Base-by-base conservation (phyloP, 2,888 invertebrate species). In the Lypha dubia region DNA sequence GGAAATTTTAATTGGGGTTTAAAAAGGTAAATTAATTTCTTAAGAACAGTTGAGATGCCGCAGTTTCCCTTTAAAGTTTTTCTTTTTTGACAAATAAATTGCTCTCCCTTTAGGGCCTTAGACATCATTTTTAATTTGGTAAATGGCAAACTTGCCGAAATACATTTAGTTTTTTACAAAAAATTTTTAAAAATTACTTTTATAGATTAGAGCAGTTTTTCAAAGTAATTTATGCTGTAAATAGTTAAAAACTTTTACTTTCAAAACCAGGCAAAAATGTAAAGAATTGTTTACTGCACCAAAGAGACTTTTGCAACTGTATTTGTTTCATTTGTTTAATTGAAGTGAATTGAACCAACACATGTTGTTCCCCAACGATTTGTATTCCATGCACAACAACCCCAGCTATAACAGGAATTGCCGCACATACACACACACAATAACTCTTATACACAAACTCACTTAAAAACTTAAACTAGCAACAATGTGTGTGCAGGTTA, bases 291-390 rank as follows among this genome's bases (percentile, higher is more conserved):
- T 65, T 49, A 38, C 17, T 65, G 20, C 22, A 58, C 58, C 63
- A 58, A 65, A 46, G 63, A 49, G 70, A 79, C 24, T 32, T 49
- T 60, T 28, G 44, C 41, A 49, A 41, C 17, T 53, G 49, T n/a
- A 56, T 67, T 58, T 58, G 60, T 76, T 74, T 73, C 80, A 84
- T 81, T 81, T 77, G 68, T 74, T 73, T 77, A 77, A 84, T 81
- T 73, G 84, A 84, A 84, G 32, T 68, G 49, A 76, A 81, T 67
- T 65, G 65, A 75, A 67, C 71, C 41, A 58, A n/a, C 56, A 60
- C 49, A 58, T 73, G 80, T 81, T n/a, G n/a, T n/a, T n/a, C 84
- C 84, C 84, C 84, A 84, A 68, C 56, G 77, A 84, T 81, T 84
- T 81, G 84, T 46, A 65, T 74, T 80, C 68, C 63, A 77, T 84